Evolutionary conservation across 1,140 invertebrate species (phyloP), one percentile per base, ranked within the genome.

Genomic region (Drosophila tristis): DNA sequence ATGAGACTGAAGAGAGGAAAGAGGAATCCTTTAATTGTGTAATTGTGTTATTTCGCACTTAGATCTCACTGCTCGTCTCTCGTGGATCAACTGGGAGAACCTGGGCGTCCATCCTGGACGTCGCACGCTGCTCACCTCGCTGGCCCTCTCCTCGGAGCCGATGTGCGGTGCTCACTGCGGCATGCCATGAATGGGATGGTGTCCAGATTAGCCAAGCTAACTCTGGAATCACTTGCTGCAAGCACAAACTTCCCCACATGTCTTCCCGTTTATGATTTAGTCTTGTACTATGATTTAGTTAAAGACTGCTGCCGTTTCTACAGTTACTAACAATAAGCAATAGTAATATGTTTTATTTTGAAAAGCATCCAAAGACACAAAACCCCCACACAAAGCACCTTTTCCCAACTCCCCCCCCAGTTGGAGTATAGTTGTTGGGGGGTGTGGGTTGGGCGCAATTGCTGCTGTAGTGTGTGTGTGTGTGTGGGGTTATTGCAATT

Each of bases 31-130:
- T 9, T 23, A 43, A 15, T 1, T 20, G 42, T 45, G 29, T 1
- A 16, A 16, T 16, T 51, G n/a, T 9, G 26, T n/a, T 2, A 2
- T 61, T 44, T 13, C 2, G 7, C 75, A 94, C 94, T 15, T 92
- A 99, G 98, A 99, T 95, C 93, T 99, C 58, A 99, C 98, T 7
- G 98, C 98, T 0, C 94, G 99, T 57, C 93, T 99, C 5, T 98
- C 98, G 0, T 99, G 99, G 99, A 99, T 99, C 62, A 99, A 99
- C 86, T 99, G 98, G 98, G 98, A 99, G 92, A 99, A 98, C 91
- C 93, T 99, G 0, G 98, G 98, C 0, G 97, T 99, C 0, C 97
- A 97, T 92, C 97, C 97, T 6, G 96, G 96, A 66, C 93, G 97
- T 45, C 93, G 97, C 66, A 97, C 96, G 15, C 94, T 97, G 2